phyloP scores from a whole-genome alignment of 2,797 vertebrate genomes.

The Malurus splendens region DNA sequence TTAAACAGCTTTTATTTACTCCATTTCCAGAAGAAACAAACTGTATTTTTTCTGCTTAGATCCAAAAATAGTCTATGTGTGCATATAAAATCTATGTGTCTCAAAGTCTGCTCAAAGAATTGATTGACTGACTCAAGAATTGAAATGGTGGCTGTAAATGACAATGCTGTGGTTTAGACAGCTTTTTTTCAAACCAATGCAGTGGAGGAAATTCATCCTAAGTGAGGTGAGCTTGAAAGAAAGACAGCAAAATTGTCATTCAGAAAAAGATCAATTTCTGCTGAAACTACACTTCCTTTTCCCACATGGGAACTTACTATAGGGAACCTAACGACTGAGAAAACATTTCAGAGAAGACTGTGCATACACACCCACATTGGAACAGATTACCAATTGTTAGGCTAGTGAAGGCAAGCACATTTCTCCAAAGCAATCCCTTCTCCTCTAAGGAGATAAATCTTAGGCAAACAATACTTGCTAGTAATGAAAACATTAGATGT shows the following conservation, averaged over 20 bases:
- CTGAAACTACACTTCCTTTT: conserved; percentile 20
- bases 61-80: not conserved
- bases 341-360: not conserved
- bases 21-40: not conserved
- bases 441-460: conserved; percentile 39
- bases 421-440: conserved; percentile 36
- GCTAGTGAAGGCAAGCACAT: conserved; percentile 21
- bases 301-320: conserved; percentile 9
- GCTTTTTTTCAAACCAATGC: not conserved
- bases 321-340: not conserved
- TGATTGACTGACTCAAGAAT: not conserved
- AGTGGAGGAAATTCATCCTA: conserved; percentile 12
- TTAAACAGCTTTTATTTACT: not conserved
- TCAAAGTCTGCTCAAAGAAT: not conserved
- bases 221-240: not conserved
- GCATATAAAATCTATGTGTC: not conserved
- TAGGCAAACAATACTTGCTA: conserved; percentile 37
- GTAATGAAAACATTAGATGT: conserved; percentile 1
- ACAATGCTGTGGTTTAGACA: conserved; percentile 2
- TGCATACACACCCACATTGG: not conserved
- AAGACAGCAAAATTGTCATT: conserved; percentile 18
- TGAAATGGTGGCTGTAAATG: not conserved
- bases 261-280: conserved; percentile 27
- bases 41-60: not conserved
- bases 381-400: conserved; percentile 34